These are phyloP conservation scores for Epinotia bilunana DNA, from an alignment of 2,888 invertebrate species.

Conservation along the genomic window DNA sequence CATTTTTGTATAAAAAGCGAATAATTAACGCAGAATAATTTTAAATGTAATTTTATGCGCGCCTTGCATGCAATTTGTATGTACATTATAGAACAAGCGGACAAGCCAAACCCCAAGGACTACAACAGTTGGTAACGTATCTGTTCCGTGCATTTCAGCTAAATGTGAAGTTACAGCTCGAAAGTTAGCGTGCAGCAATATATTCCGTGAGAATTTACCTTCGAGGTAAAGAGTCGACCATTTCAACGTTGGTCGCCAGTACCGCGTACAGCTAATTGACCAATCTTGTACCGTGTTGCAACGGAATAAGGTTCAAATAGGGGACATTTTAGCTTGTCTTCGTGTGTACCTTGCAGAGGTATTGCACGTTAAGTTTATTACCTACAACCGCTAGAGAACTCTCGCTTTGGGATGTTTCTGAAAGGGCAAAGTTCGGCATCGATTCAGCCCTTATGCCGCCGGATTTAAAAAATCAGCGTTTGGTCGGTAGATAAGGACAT, in stretches of 20 bases:
- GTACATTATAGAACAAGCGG: slow-evolving; percentile 4
- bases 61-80: slow-evolving; percentile 15
- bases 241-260: not conserved
- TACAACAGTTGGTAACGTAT: slow-evolving; percentile 28
- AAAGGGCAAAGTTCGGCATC: slow-evolving; percentile 17
- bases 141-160: slow-evolving; percentile 27
- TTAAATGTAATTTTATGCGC: not conserved
- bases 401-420: slow-evolving; percentile 22
- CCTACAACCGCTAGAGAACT: slow-evolving; percentile 12
- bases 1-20: not conserved
- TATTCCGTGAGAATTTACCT: slow-evolving; percentile 38
- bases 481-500: too few species aligned
- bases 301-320: not conserved
- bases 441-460: not conserved
- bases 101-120: slow-evolving; percentile 30
- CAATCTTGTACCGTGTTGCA: not conserved
- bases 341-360: slow-evolving; percentile 21
- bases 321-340: not conserved
- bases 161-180: slow-evolving; percentile 34
- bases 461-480: too few species aligned
- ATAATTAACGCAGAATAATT: not conserved
- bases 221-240: slow-evolving; percentile 27
- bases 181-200: slow-evolving; percentile 36
- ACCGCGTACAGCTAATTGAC: not conserved
- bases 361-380: slow-evolving; percentile 30